A percentile compares a stretch with the other conserved stretches of the same genome.
phyloP scores from a whole-genome alignment of 2,113 vertebrate species.

The Dasypus novemcinctus region DNA sequence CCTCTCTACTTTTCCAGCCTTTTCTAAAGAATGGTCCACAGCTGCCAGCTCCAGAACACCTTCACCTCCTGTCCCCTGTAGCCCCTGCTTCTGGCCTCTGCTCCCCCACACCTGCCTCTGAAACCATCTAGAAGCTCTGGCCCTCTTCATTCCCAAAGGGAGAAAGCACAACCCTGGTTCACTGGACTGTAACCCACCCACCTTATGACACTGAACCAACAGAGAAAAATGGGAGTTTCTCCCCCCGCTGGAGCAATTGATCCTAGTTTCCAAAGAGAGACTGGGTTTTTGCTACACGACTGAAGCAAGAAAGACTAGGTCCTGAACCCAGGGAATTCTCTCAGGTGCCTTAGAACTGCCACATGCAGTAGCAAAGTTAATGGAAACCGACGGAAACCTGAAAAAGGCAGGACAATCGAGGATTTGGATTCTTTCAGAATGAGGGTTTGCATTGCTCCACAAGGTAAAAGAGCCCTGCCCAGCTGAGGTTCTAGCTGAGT shows the following conservation, averaged over 20 bases:
- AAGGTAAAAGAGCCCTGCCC: neutral
- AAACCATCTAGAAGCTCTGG: neutral
- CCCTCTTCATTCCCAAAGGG: neutral
- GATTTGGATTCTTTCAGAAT: neutral
- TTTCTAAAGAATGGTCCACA: neutral
- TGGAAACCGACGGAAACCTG: neutral
- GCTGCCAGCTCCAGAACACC: neutral
- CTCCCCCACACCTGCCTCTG: neutral
- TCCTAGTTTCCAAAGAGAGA: neutral
- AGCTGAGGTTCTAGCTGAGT: neutral
- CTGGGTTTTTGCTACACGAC: rapidly evolving
- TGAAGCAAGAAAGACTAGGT: neutral
- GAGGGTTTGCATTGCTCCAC: neutral
- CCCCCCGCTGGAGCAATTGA: neutral
- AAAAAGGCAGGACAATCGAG: neutral
- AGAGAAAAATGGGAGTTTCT: neutral
- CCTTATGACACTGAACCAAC: neutral
- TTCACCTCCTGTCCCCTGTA: neutral
- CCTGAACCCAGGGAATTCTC: neutral
- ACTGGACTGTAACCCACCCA: neutral
- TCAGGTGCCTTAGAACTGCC: neutral
- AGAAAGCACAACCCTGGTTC: neutral
- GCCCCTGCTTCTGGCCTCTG: neutral
- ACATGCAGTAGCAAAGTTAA: neutral
- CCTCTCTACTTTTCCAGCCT: neutral